Evolutionary conservation across 1,140 invertebrate species (phyloP).

Genomic region (Sycophila sp.): DNA sequence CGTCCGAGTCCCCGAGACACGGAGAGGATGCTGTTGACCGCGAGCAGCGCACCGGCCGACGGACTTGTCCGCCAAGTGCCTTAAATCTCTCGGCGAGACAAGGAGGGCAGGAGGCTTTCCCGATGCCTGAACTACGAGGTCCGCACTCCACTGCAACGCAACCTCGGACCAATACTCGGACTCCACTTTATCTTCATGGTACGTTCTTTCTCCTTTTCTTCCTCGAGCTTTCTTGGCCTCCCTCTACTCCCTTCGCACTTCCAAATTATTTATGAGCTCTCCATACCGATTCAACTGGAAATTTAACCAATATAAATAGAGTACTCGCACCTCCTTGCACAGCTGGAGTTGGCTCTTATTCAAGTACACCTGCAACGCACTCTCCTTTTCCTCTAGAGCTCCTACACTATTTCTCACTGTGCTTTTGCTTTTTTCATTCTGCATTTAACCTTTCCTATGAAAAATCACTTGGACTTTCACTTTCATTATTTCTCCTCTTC

Average conservation of each 20-base stretch:
- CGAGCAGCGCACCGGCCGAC: conserved; percentile 30
- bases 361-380: no score
- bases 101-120: conserved; percentile 4
- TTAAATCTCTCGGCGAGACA: not conserved
- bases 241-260: not conserved
- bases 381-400: no score
- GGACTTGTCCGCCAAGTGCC: conserved; percentile 9
- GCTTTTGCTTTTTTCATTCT: no score
- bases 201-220: not conserved
- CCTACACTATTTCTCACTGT: no score
- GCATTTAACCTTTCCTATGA: no score
- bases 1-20: not conserved
- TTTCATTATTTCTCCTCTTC: no score
- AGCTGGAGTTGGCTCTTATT: no score
- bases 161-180: not conserved
- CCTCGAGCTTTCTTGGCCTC: not conserved
- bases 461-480: no score
- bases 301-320: no score
- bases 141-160: not conserved
- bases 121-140: conserved; percentile 22
- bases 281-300: no score
- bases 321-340: no score
- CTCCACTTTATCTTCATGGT: conserved; percentile 8
- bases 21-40: conserved; percentile 23
- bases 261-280: no score